Percentiles rank a stretch among this genome's conserved stretches.
Conservation (phyloP, 2,797 vertebrate species). For the Dryobates pubescens region DNA sequence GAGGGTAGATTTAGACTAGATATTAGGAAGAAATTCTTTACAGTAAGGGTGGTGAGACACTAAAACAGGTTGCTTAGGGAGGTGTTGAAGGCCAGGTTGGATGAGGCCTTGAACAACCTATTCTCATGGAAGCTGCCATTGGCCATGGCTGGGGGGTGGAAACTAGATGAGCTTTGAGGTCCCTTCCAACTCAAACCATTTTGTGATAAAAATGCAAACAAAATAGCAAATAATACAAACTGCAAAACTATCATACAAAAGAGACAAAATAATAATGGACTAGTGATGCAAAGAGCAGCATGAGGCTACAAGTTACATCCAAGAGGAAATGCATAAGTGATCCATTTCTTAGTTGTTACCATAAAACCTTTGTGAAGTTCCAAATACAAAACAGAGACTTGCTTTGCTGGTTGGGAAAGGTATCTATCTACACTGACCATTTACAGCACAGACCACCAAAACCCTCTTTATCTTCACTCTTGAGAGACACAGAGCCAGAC, state of each 20-base stretch:
- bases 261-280: neutral
- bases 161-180: no score
- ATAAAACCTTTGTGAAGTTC: neutral
- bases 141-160: no score
- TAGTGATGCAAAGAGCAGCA: neutral
- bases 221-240: neutral
- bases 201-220: neutral
- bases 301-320: neutral
- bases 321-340: neutral
- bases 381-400: neutral
- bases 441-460: neutral
- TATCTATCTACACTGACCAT: neutral
- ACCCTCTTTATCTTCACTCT: accelerated
- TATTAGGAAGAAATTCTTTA: no score
- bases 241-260: neutral
- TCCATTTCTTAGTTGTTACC: neutral
- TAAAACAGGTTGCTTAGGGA: no score
- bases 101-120: no score
- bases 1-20: no score
- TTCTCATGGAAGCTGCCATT: no score
- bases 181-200: no score
- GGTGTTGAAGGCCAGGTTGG: no score
- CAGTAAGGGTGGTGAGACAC: no score
- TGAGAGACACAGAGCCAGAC: neutral
- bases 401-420: neutral